Evolutionary conservation across 2,888 invertebrate species (phyloP), one percentile per base, ranked within the genome.

Genomic region (Drosophila acutilabella): DNA sequence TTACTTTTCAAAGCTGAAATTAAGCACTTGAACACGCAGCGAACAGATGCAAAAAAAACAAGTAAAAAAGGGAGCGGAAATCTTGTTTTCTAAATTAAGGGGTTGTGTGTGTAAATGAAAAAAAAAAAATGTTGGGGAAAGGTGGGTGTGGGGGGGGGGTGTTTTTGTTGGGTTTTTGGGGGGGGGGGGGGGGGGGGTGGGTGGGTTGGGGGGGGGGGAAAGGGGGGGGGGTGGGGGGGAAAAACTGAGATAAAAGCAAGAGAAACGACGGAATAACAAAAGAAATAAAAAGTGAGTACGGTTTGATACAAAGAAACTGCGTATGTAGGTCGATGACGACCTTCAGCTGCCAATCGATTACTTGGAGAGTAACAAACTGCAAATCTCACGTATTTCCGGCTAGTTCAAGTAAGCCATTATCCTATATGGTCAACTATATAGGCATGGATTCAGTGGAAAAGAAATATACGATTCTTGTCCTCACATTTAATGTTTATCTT

Each of bases 21-120:
- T 57, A 61, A 67, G 75, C 88, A 81, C 82, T 82, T 73, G 42
- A 87, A 71, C 82, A 82, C 82, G 82, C 73, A 87, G 64, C 66
- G 59, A 41, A 62, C 48, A 85, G 69, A 65, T 72, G 80, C 59
- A 56, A 52, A 70, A 38, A 50, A 68, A 57, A 56, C 26, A 20
- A 1, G 0, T 4, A 4, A 40, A 68, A 57, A 56, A 38, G n/a
- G n/a, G n/a, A n/a, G n/a, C n/a, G n/a, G n/a, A n/a, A n/a, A n/a
- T n/a, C n/a, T n/a, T n/a, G n/a, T n/a, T n/a, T n/a, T n/a, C n/a
- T n/a, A n/a, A n/a, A n/a, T n/a, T n/a, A n/a, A n/a, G n/a, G n/a
- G n/a, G n/a, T n/a, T n/a, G n/a, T n/a, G n/a, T n/a, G n/a, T n/a
- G n/a, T n/a, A n/a, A n/a, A n/a, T n/a, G n/a, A n/a, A n/a, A n/a